A percentile compares a stretch with the other conserved stretches of the same genome.
phyloP scores from a whole-genome alignment of 2,888 invertebrate species.

The Hemicrepidius hirtus region DNA sequence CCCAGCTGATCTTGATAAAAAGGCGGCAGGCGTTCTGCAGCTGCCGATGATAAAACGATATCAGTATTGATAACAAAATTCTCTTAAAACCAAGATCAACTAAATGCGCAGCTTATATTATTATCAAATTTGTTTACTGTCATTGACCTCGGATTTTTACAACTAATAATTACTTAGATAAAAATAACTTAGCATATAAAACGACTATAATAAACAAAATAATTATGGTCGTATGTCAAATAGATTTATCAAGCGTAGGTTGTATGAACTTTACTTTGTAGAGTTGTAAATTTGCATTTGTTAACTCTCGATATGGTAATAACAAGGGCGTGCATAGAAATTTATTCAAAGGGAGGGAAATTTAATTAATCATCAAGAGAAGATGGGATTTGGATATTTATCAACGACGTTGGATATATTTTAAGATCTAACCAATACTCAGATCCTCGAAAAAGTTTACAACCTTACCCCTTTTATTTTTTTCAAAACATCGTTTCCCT shows the following conservation, averaged over 20 bases:
- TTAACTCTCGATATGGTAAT: conserved; percentile 29
- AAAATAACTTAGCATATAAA: conserved; percentile 43
- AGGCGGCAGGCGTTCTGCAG: conserved; percentile 58
- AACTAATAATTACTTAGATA: conserved; percentile 45
- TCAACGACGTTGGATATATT: not conserved
- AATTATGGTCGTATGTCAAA: conserved; percentile 33
- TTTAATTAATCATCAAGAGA: no score
- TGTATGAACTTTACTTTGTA: conserved; percentile 34
- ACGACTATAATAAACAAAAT: conserved; percentile 41
- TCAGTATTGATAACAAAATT: conserved; percentile 26
- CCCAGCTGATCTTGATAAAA: conserved; percentile 44
- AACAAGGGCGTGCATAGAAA: not conserved
- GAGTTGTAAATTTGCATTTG: conserved; percentile 12
- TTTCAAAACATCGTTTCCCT: no score
- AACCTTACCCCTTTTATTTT: no score
- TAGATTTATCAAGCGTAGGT: conserved; percentile 33
- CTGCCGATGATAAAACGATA: conserved; percentile 54
- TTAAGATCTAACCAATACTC: no score
- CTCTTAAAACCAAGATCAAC: conserved; percentile 39
- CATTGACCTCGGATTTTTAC: conserved; percentile 51
- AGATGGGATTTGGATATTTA: not conserved
- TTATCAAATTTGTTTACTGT: conserved; percentile 43
- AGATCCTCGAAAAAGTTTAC: no score
- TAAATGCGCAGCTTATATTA: conserved; percentile 47
- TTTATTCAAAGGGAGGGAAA: not conserved